Conservation (phyloP, 2,888 invertebrate species). For the Drosophila limbata region DNA sequence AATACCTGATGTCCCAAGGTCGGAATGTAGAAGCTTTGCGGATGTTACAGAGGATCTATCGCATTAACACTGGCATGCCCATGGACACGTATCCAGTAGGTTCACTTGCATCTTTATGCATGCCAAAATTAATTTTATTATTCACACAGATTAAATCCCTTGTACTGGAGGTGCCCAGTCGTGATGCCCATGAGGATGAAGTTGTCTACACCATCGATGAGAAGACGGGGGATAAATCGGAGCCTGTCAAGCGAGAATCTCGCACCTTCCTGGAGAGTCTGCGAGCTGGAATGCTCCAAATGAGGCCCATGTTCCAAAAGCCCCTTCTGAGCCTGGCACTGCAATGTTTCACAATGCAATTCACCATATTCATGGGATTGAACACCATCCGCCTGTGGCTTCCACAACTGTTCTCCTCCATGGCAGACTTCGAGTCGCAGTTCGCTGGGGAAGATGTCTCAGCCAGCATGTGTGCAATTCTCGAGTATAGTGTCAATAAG, state of each 20-base stretch:
- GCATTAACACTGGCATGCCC: conserved; percentile 88
- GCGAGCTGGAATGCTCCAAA: conserved; percentile 87
- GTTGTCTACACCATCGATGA: conserved; percentile 71
- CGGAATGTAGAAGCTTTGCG: conserved; percentile 80
- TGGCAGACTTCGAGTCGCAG: conserved; percentile 86
- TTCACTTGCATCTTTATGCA: neutral
- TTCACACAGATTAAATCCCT: conserved; percentile 73
- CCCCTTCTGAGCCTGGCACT: conserved; percentile 88
- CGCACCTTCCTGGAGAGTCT: conserved; percentile 80
- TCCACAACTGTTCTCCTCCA: conserved; percentile 93
- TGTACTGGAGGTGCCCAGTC: conserved; percentile 78
- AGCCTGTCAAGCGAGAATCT: conserved; percentile 18
- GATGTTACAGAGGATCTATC: conserved; percentile 87
- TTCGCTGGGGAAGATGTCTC: conserved; percentile 39
- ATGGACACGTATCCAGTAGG: conserved; percentile 89
- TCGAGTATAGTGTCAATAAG: conserved; percentile 83
- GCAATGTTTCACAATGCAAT: conserved; percentile 88
- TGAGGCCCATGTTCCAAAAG: conserved; percentile 88
- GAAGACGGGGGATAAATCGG: conserved; percentile 32
- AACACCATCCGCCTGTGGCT: conserved; percentile 95
- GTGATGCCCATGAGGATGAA: conserved; percentile 58
- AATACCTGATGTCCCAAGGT: conserved; percentile 82
- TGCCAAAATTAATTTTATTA: neutral
- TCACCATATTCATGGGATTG: conserved; percentile 88
- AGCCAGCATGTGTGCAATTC: conserved; percentile 82